Evolutionary conservation across 2,888 invertebrate species (phyloP).

Genomic region (Rhingia campestris): DNA sequence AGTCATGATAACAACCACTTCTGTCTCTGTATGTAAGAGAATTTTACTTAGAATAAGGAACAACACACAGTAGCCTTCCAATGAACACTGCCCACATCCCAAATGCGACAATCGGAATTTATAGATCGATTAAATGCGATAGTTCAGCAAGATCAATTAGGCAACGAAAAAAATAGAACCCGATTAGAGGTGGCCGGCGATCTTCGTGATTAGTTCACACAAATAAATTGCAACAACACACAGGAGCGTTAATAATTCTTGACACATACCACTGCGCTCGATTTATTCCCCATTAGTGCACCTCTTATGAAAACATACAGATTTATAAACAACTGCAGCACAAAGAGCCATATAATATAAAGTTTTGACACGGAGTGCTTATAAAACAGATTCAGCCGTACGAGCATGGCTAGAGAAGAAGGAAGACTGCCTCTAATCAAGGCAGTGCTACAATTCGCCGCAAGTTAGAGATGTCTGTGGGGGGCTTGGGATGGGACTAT

Average conservation of each 20-base stretch:
- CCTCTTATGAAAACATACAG: slow-evolving; percentile 56
- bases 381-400: slow-evolving; percentile 70
- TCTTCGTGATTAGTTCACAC: slow-evolving; percentile 1
- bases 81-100: slow-evolving; percentile 24
- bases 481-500: no score
- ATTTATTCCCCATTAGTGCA: slow-evolving; percentile 62
- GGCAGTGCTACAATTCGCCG: slow-evolving; percentile 63
- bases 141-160: slow-evolving; percentile 59
- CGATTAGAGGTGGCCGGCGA: slow-evolving; percentile 22
- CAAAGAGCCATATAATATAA: slow-evolving; percentile 46
- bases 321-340: slow-evolving; percentile 48
- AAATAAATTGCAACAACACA: slow-evolving; percentile 15
- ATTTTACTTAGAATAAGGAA: slow-evolving; percentile 52
- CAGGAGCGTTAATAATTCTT: neutral
- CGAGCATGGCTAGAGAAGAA: slow-evolving; percentile 66
- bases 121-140: slow-evolving; percentile 45
- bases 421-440: slow-evolving; percentile 49
- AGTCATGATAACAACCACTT: slow-evolving; percentile 40
- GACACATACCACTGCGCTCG: slow-evolving; percentile 63
- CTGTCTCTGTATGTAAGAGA: neutral
- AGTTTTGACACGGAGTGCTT: slow-evolving; percentile 57
- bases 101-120: slow-evolving; percentile 31
- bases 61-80: slow-evolving; percentile 30
- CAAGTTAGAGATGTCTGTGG: slow-evolving; percentile 23
- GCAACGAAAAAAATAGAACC: slow-evolving; percentile 33